Percentiles rank a stretch among this genome's conserved stretches.
Evolutionary conservation across 2,888 invertebrate species (phyloP).

Genomic region (Diarsia dahlii): DNA sequence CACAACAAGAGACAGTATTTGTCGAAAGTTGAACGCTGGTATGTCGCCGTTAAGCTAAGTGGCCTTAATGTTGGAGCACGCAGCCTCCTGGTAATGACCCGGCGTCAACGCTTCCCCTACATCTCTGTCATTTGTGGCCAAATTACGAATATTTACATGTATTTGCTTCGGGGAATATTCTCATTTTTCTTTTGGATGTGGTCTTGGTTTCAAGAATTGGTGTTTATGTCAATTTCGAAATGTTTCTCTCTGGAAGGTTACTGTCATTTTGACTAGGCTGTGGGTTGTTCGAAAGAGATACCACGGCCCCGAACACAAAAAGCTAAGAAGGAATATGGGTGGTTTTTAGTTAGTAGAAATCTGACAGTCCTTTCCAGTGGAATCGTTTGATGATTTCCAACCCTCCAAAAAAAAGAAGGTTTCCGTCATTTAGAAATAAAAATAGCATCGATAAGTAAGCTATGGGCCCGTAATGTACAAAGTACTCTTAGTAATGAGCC

Average conservation of each 20-base stretch:
- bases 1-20: slow-evolving; percentile 16
- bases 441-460: slow-evolving; percentile 44
- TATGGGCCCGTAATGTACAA: slow-evolving; percentile 55
- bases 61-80: slow-evolving; percentile 54
- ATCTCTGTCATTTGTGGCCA: slow-evolving; percentile 54
- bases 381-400: too few species aligned
- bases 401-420: too few species aligned
- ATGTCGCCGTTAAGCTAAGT: slow-evolving; percentile 58
- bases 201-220: background rate
- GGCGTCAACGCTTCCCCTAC: slow-evolving; percentile 49
- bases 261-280: background rate
- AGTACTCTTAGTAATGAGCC: slow-evolving; percentile 55
- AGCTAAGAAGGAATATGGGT: too few species aligned
- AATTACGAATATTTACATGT: slow-evolving; percentile 41
- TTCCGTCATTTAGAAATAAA: background rate
- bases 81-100: slow-evolving; percentile 57
- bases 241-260: background rate
- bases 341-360: too few species aligned
- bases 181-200: background rate
- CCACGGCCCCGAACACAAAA: too few species aligned
- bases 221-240: background rate
- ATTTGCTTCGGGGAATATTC: slow-evolving; percentile 22
- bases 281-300: too few species aligned
- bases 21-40: slow-evolving; percentile 31
- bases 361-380: too few species aligned